Evolutionary conservation across 2,113 vertebrate species (phyloP).

Genomic region (Todiramphus saurophagus): DNA sequence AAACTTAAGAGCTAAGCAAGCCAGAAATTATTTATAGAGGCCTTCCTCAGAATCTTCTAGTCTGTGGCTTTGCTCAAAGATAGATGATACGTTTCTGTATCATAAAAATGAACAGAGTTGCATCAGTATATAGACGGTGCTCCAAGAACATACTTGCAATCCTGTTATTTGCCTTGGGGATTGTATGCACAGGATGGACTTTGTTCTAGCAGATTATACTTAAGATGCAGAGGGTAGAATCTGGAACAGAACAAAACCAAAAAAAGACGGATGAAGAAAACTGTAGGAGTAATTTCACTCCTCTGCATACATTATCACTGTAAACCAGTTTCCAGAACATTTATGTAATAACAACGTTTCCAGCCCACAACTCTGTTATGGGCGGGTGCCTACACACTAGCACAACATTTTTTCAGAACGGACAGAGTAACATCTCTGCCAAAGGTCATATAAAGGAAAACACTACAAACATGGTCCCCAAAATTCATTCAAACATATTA

Average conservation of each 20-base stretch:
- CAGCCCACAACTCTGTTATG: neutral
- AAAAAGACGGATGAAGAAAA: neutral
- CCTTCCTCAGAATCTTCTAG: neutral
- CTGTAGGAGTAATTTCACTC: neutral
- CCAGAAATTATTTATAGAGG: neutral
- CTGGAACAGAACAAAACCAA: neutral
- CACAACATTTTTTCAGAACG: neutral
- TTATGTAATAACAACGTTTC: neutral
- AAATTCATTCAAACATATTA: neutral
- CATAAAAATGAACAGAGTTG: neutral
- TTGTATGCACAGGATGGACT: neutral
- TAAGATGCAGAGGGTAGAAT: neutral
- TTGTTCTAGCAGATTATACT: neutral
- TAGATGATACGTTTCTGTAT: neutral
- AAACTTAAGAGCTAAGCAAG: neutral
- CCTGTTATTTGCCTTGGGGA: neutral
- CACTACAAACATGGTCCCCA: fast-evolving
- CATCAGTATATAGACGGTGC: fast-evolving
- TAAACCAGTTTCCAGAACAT: neutral
- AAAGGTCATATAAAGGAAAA: neutral
- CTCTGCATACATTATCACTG: neutral
- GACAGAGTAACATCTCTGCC: neutral
- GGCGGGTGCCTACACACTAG: neutral
- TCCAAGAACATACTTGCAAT: neutral
- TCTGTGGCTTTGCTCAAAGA: neutral